These are phyloP conservation scores for Bradypodion ventrale DNA, from an alignment of 2,797 vertebrate genomes.

Conservation along the genomic window DNA sequence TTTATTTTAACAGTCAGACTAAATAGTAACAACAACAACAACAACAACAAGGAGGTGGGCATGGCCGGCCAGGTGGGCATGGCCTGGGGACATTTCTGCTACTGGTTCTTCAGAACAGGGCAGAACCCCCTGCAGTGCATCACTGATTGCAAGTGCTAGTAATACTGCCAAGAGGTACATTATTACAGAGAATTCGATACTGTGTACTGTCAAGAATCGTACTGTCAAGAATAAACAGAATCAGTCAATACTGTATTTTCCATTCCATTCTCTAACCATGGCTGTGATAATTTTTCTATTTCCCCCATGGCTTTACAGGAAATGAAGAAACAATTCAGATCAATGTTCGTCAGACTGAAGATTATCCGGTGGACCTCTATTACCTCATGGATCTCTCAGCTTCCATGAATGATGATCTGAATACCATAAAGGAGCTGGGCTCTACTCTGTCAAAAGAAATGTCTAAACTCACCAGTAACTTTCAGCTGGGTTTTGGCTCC, in stretches of 20 bases:
- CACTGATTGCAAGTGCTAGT: background rate
- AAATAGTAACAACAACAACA: background rate
- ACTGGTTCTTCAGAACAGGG: no score
- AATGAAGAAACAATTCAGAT: conserved; percentile 88
- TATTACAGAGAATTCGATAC: background rate
- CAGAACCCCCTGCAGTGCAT: no score
- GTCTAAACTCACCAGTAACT: conserved; percentile 95
- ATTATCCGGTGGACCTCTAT: conserved; percentile 97
- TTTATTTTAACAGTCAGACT: background rate
- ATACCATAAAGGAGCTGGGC: conserved; percentile 90
- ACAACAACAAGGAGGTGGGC: no score
- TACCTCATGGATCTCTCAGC: conserved; percentile 99
- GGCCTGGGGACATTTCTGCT: no score
- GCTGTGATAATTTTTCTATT: conserved; percentile 39
- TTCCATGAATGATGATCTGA: conserved; percentile 93
- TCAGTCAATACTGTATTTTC: background rate
- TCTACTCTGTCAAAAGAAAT: conserved; percentile 92
- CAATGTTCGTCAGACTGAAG: conserved; percentile 89
- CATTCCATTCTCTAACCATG: conserved; percentile 2
- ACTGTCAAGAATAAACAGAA: conserved; percentile 2
- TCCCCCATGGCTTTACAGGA: conserved; percentile 65
- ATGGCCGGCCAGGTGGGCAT: no score
- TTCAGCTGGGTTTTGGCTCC: conserved; percentile 94
- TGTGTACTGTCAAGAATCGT: background rate
- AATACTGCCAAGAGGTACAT: background rate